A percentile compares a stretch with the other conserved stretches of the same genome.
Evolutionary conservation across 2,888 invertebrate genomes (phyloP).

Genomic region (Heliconius cydno): DNA sequence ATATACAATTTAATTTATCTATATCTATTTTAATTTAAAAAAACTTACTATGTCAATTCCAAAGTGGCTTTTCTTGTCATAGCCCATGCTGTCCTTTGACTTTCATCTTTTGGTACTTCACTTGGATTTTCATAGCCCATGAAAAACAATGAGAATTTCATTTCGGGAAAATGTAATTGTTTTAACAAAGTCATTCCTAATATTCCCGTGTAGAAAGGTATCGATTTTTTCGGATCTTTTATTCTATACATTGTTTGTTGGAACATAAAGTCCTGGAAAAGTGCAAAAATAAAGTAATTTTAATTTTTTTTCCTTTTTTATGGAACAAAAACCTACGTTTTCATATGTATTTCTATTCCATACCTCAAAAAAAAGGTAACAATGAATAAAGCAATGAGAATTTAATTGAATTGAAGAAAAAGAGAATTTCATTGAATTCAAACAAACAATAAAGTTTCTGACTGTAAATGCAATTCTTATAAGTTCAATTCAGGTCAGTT

Average conservation of each 20-base stretch:
- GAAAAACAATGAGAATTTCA: conserved; percentile 96
- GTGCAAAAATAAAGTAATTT: not conserved
- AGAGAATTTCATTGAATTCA: not conserved
- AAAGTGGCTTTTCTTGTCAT: conserved; percentile 92
- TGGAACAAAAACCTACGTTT: too few species aligned
- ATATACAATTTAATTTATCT: too few species aligned
- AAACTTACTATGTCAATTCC: conserved; percentile 94
- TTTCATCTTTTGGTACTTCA: conserved; percentile 88
- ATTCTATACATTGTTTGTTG: conserved; percentile 99
- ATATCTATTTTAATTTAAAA: not conserved
- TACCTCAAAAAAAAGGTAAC: too few species aligned
- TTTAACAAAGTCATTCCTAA: conserved; percentile 95
- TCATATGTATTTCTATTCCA: too few species aligned
- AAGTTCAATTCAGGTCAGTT: too few species aligned
- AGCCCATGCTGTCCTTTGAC: conserved; percentile 89
- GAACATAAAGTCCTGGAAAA: conserved; percentile 91
- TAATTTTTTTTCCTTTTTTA: not conserved
- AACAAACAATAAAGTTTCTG: too few species aligned
- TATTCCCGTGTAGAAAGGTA: conserved; percentile 95
- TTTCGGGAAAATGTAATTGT: conserved; percentile 93
- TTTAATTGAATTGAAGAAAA: not conserved
- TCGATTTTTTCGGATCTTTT: conserved; percentile 93
- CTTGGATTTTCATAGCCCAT: conserved; percentile 92
- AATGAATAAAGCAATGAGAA: not conserved
- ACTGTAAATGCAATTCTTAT: too few species aligned